Percentiles rank a stretch among this genome's conserved stretches.
Evolutionary conservation across 2,113 vertebrate species (phyloP).

Genomic region (Otocyon megalotis): DNA sequence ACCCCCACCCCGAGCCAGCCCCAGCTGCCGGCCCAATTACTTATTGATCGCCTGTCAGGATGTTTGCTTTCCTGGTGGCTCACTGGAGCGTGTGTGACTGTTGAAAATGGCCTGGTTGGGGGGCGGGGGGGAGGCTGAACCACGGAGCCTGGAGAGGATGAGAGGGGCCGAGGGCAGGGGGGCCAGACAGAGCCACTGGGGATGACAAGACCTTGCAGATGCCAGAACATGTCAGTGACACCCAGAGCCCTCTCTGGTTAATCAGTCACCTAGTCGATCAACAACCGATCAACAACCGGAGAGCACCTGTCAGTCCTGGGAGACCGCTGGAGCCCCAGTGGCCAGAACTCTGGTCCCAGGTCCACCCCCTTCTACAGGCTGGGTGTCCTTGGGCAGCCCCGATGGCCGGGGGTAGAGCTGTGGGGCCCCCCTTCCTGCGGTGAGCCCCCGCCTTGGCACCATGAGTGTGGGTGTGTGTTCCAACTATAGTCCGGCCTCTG

Average conservation of each 20-base stretch:
- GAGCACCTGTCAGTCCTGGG: not conserved
- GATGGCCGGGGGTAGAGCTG: too few species aligned
- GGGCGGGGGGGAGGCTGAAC: not conserved
- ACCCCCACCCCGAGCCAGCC: conserved; percentile 44
- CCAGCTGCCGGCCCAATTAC: conserved; percentile 83
- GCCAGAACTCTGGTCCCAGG: not conserved
- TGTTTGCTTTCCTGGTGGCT: conserved; percentile 85
- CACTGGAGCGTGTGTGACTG: conserved; percentile 72
- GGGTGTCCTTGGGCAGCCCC: not conserved
- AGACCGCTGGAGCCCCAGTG: not conserved
- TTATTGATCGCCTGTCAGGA: conserved; percentile 85
- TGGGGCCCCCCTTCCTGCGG: not conserved
- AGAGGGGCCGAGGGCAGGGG: not conserved
- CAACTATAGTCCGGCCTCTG: not conserved
- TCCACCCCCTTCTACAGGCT: not conserved
- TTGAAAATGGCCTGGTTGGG: conserved; percentile 50
- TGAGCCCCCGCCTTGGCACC: not conserved
- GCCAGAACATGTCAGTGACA: conserved; percentile 51
- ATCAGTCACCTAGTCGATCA: conserved; percentile 58
- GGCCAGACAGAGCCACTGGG: not conserved
- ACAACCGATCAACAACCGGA: not conserved
- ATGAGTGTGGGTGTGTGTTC: rapidly evolving
- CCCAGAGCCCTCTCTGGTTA: conserved; percentile 35
- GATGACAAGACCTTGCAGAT: conserved; percentile 25
- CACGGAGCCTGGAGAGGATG: conserved; percentile 22